Evolutionary conservation across 2,888 invertebrate genomes (phyloP).

Genomic region (Latrodectus elegans): DNA sequence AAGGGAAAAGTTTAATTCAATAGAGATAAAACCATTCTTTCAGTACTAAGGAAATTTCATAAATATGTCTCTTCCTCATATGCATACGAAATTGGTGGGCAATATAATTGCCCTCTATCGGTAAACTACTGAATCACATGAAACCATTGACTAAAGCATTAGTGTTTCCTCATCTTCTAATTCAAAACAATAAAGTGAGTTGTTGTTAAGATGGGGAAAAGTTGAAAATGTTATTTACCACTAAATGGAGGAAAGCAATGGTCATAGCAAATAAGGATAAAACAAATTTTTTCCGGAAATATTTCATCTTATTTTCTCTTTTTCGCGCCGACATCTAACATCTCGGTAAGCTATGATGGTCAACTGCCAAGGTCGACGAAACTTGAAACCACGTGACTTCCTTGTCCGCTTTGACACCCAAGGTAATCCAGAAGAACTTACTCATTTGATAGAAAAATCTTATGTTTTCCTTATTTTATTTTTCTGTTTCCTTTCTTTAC

Average conservation of each 20-base stretch:
- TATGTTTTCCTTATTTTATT: slow-evolving; percentile 4
- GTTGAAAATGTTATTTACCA: slow-evolving; percentile 36
- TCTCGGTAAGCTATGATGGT: slow-evolving; percentile 24
- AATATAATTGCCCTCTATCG: not conserved
- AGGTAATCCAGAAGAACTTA: slow-evolving; percentile 47
- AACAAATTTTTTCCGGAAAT: slow-evolving; percentile 48
- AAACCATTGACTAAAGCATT: not conserved
- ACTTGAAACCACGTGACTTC: slow-evolving; percentile 39
- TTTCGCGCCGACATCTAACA: not conserved
- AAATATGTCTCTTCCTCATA: not conserved
- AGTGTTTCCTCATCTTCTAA: not conserved
- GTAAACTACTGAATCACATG: not conserved
- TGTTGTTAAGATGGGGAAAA: slow-evolving; percentile 20
- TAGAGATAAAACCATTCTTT: not conserved
- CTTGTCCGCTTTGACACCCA: slow-evolving; percentile 40
- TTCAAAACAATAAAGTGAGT: slow-evolving; percentile 26
- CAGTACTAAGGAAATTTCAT: not conserved
- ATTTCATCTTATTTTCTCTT: slow-evolving; percentile 8
- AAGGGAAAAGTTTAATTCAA: not conserved
- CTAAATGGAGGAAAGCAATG: slow-evolving; percentile 36
- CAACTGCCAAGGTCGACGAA: slow-evolving; percentile 39
- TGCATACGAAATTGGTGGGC: not conserved
- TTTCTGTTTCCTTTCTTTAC: not conserved
- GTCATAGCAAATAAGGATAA: slow-evolving; percentile 53
- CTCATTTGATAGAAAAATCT: slow-evolving; percentile 21